Evolutionary conservation across 1,140 invertebrate species (phyloP).

Genomic region (Polypedilum pembai): DNA sequence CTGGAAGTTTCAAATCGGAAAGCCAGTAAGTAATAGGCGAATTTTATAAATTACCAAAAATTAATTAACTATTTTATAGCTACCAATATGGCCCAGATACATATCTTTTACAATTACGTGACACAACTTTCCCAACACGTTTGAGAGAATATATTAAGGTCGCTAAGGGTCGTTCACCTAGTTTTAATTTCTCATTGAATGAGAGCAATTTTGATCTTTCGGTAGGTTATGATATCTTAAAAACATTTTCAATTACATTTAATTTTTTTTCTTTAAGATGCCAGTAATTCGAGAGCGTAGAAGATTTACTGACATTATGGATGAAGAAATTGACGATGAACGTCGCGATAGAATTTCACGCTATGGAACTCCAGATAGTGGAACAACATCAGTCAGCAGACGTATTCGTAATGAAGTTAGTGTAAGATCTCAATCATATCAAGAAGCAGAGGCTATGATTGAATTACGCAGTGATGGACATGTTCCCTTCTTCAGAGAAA

Average conservation of each 20-base stretch:
- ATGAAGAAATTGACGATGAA: constrained; percentile 91
- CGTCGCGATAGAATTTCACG: constrained; percentile 68
- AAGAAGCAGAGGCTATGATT: constrained; percentile 74
- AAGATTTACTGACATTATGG: constrained; percentile 90
- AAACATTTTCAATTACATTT: not conserved
- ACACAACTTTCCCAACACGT: constrained; percentile 84
- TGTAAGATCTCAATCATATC: constrained; percentile 68
- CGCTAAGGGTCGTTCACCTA: constrained; percentile 64
- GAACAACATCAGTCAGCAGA: constrained; percentile 49
- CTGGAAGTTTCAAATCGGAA: constrained; percentile 70
- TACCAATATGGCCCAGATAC: constrained; percentile 95
- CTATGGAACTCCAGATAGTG: constrained; percentile 62
- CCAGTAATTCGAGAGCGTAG: constrained; percentile 82
- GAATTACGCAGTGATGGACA: constrained; percentile 71
- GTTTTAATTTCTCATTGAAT: constrained; percentile 53
- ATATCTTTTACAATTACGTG: constrained; percentile 83
- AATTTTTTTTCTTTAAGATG: constrained; percentile 48
- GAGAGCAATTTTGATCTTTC: constrained; percentile 67
- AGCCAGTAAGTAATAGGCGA: constrained; percentile 81
- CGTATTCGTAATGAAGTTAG: constrained; percentile 74
- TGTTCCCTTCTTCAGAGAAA: constrained; percentile 73
- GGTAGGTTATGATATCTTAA: constrained; percentile 46
- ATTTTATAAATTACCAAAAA: constrained; percentile 28
- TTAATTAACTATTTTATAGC: constrained; percentile 46
- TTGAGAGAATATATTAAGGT: constrained; percentile 90